Evolutionary conservation across 2,888 invertebrate species (phyloP), one percentile per base, ranked within the genome.

Genomic region (Bombyx huttoni): DNA sequence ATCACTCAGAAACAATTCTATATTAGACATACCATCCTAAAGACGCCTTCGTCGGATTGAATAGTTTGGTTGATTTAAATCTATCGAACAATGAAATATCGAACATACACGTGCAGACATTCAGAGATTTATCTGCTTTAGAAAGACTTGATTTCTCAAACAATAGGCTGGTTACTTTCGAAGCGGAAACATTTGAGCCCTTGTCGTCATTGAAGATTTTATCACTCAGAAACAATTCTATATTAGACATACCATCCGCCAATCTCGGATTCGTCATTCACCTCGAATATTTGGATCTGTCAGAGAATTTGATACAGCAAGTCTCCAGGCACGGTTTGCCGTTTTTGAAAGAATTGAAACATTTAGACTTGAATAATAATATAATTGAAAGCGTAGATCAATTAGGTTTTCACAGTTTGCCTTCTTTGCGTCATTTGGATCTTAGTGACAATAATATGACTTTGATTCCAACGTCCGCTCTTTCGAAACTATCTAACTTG

Each of bases 371-470:
- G 61, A 91, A 93, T 53, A 92, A 91, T 60, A 97, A 97, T 81
- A 91, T 94, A 51, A 92, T 97, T 64, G 89, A 91, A 53, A 91
- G 90, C 56, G 89, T 96, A 58, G 91, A 93, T 75, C 90, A 91
- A 61, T 90, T 92, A 58, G 93, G 94, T 49, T 92, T 96, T 63
- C 92, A 94, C 62, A 94, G 94, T 53, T 84, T 96, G 52, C 91
- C 92, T 51, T 91, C 93, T 49, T 78, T 97, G 49, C 91, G 93
- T 56, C 90, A 91, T 65, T 89, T 96, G 65, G 93, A 95, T 78
- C 82, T 96, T 58, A 93, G 94, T 58, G 93, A 95, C 73, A 97
- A 97, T 79, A 94, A 94, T 76, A 90, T 97, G 72, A 93, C 94
- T 63, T 87, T 90, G 49, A 89, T 97, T 61, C 95, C 95, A 59